Base-by-base conservation (phyloP, 2,797 vertebrate species). In the Acomys russatus region DNA sequence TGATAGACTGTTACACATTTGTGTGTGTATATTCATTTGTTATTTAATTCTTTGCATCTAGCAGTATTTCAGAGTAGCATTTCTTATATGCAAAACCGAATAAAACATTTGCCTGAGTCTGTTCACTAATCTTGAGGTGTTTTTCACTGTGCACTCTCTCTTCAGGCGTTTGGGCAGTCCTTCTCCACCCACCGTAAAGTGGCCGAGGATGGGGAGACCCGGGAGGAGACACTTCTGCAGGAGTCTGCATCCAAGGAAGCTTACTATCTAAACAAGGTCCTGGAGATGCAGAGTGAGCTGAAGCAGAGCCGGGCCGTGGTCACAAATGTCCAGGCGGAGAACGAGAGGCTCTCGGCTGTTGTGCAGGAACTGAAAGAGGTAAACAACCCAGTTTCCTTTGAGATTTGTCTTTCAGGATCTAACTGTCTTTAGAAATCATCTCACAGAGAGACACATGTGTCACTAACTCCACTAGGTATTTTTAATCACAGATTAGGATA, bases 211-310 rank as follows among this genome's bases (percentile, higher is more conserved):
- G 99, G 99, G 0, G 99, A 99, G 98, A 99, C 98, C 1, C 99
- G 99, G 10, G 99, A 99, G 97, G 99, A 99, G 98, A 99, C 99
- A 0, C 98, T 99, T 49, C 99, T 99, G 79, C 99, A 99, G 98
- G 99, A 99, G 97, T 99, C 99, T 0, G 99, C 99, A 1, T 99
- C 99, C 0, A 99, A 99, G 98, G 99, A 99, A 98, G 99, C 99
- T 35, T 99, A 99, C 98, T 99, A 99, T 97, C 98, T 99, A 14
- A 98, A 99, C 88, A 99, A 99, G 44, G 99, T 99, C 92, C 74
- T 99, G 98, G 99, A 99, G 98, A 99, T 99, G 98, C 99, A 99
- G 98, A 99, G 99, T 0, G 99, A 99, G 94, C 98, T 99, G 96
- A 99, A 99, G 14, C 98, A 99, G 61, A 99, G 99, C 98, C 99